Base-by-base conservation (phyloP, 2,797 vertebrate species). In the Microctenopoma steveboyesi region DNA sequence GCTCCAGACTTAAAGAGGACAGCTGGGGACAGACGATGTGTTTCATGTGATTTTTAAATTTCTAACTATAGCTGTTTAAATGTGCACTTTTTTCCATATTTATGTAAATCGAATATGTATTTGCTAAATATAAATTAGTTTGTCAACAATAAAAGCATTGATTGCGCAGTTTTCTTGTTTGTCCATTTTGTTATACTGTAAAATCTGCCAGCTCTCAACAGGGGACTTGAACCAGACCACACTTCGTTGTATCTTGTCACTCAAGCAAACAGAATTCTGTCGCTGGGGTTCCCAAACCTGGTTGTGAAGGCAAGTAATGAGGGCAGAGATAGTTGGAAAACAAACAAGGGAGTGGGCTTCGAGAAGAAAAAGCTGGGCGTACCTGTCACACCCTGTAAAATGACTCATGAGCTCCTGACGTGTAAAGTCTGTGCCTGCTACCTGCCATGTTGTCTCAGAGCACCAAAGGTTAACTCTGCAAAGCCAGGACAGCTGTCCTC, bases 401-500 rank as follows among this genome's bases (percentile, higher is more conserved):
- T 3, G 13, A 39, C 22, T 55, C 6, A n/a, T 42, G 4, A 37
- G 25, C 35, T 57, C 14, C 11, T 42, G 12, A 2, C 28, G 22
- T 18, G 10, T 27, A 18, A 35, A 18, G 18, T 2, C 39, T 7
- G 16, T 22, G 25, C 22, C 35, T 59, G 18, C 8, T 30, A 49
- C 42, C 53, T 61, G 10, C 52, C 15, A n/a, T 4, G 4, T 7
- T 57, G 30, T 16, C n/a, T 35, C 13, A 35, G 18, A 45, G 28
- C 40, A 39, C 25, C 18, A 18, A 16, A 53, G 40, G 28, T 58
- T 25, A 51, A 3, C 4, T 27, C 51, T 22, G 43, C 59, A 11
- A 30, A 64, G 13, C 18, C 3, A 59, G 27, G 33, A 22, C 3
- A 58, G 53, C 59, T 75, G 72, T 37, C 60, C 60, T 48, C 72